Evolutionary conservation across 2,113 vertebrate species (phyloP), one percentile per base, ranked within the genome.

Genomic region (Empidonax traillii): DNA sequence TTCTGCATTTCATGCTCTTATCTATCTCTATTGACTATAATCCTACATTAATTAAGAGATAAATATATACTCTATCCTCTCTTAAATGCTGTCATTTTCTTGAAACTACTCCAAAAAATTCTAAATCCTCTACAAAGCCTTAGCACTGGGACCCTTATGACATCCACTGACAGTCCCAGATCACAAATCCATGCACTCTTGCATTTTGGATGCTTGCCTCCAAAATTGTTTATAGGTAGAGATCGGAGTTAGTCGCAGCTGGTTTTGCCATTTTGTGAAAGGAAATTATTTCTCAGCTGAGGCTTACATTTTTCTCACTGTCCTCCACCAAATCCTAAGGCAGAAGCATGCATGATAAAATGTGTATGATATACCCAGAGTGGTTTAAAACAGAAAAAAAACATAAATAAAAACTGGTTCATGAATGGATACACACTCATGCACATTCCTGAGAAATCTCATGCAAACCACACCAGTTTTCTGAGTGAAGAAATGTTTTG

Each of bases 231-330:
- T 67, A 62, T 81, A 96, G 89, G 90, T 94, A 90, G 56, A 93
- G 44, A 56, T 2, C 1, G 5, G 66, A 59, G 28, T 58, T 77
- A 79, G 37, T 58, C 72, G 76, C 93, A 96, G 91, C 65, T 95
- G 83, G 56, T 85, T 96, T 95, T 94, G 61, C 19, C 73, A 89
- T 94, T 95, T 72, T 78, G 46, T 46, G 41, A 85, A 79, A 93
- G 44, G 12, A 94, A 93, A 87, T 72, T 28, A 76, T 94, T 87
- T 94, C 88, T 94, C 53, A 89, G 65, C 31, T 89, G 76, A 89
- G 18, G 16, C 14, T 93, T 78, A 59, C 52, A 85, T 85, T 89
- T 90, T 93, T 87, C 49, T 84, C 80, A 79, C 69, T 79, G 58
- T 73, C 25, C 19, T 78, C 20, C 73, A 65, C 7, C 37, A 93